Evolutionary conservation across 2,797 vertebrate genomes (phyloP).

Genomic region (Uromys caudimaculatus): DNA sequence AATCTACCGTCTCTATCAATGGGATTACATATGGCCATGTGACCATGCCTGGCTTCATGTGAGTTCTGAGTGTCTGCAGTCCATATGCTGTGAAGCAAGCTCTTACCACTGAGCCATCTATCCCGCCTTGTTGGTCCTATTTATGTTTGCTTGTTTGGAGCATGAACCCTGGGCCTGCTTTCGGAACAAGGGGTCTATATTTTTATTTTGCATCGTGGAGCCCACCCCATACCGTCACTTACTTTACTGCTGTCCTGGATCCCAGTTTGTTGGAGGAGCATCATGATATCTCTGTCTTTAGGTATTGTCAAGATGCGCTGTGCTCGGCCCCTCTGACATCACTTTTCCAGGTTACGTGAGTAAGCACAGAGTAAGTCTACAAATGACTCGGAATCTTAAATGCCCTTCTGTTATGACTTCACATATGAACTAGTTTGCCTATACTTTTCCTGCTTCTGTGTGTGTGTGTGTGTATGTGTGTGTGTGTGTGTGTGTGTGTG

Average conservation of each 20-base stretch:
- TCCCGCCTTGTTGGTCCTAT: not conserved
- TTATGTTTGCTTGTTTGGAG: not conserved
- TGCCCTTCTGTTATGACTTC: not conserved
- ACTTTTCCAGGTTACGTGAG: not conserved
- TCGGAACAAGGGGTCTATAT: not conserved
- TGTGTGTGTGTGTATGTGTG: not conserved
- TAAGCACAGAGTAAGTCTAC: not conserved
- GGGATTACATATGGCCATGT: not conserved
- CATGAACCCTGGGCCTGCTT: not conserved
- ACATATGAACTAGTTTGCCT: not conserved
- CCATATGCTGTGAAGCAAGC: not conserved
- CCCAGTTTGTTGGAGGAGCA: not conserved
- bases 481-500: not conserved
- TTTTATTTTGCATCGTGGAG: slow-evolving; percentile 20
- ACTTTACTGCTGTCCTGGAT: not conserved
- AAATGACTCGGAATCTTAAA: not conserved
- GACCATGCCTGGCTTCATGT: not conserved
- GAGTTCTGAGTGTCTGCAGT: not conserved
- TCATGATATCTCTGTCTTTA: not conserved
- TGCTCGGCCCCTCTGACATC: no score
- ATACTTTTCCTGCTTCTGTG: not conserved
- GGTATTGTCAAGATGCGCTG: not conserved
- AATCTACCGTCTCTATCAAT: not conserved
- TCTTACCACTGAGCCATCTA: not conserved
- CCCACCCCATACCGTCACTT: not conserved